Percentiles rank a stretch among this genome's conserved stretches.
These are phyloP conservation scores for Trypoxylus dichotomus DNA, from an alignment of 1,140 invertebrate genomes.

Conservation along the genomic window DNA sequence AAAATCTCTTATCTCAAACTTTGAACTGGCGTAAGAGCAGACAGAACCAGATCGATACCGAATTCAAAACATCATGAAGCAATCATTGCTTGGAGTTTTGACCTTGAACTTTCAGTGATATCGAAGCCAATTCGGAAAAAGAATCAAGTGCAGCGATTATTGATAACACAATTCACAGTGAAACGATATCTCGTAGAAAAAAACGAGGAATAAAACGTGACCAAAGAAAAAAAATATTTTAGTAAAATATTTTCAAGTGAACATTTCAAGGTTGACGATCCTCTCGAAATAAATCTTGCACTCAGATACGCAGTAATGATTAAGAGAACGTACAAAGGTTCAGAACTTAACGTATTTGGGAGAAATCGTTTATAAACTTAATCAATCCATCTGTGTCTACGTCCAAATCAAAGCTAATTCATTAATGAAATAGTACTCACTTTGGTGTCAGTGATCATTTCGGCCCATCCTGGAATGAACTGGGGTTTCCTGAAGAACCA, in stretches of 20 bases:
- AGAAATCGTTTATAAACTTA: too few species aligned
- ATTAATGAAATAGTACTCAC: slow-evolving; percentile 31
- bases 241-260: too few species aligned
- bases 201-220: neutral
- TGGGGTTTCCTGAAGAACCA: slow-evolving; percentile 89
- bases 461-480: slow-evolving; percentile 79
- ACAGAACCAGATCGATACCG: neutral
- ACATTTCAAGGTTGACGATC: too few species aligned
- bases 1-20: neutral
- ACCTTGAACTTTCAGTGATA: neutral
- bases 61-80: neutral
- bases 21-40: neutral
- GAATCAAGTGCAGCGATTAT: neutral
- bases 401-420: neutral
- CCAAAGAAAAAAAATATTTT: too few species aligned
- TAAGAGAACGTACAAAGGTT: too few species aligned
- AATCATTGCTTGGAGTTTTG: neutral
- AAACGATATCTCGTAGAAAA: neutral
- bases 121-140: neutral
- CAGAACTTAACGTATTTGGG: too few species aligned
- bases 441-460: slow-evolving; percentile 58
- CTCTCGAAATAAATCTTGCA: too few species aligned
- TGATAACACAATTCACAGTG: neutral
- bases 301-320: too few species aligned
- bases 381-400: too few species aligned